Evolutionary conservation across 2,113 vertebrate genomes (phyloP).

Genomic region (Salvelinus fontinalis): DNA sequence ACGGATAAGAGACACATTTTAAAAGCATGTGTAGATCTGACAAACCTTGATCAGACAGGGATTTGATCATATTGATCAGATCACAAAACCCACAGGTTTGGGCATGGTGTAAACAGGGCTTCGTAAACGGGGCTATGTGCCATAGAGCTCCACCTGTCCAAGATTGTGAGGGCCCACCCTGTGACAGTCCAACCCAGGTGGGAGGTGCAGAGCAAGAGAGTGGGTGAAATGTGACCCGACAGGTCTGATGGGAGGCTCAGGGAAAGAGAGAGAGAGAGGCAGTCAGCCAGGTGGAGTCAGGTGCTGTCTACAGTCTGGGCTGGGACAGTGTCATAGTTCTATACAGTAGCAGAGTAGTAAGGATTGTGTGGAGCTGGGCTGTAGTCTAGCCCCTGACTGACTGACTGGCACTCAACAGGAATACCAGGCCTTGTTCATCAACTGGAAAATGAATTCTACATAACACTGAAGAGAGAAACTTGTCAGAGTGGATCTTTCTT

Average conservation of each 20-base stretch:
- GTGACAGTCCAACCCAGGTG: conserved; percentile 22
- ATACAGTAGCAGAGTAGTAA: background rate
- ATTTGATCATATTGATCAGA: too few species aligned
- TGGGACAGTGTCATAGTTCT: conserved; percentile 37
- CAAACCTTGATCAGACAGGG: too few species aligned
- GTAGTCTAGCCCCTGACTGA: background rate
- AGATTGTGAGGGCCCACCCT: conserved; percentile 45
- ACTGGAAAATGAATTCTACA: conserved; percentile 40
- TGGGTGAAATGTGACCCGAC: conserved; percentile 73
- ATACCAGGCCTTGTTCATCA: conserved; percentile 34
- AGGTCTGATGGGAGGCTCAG: conserved; percentile 66
- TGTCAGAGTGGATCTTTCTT: conserved; percentile 52
- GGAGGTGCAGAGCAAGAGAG: conserved; percentile 17
- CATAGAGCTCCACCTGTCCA: conserved; percentile 59
- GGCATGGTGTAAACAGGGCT: too few species aligned
- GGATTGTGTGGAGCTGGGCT: conserved; percentile 18
- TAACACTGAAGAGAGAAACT: conserved; percentile 13
- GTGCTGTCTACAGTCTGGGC: conserved; percentile 29
- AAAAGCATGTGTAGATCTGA: too few species aligned
- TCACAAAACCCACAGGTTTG: too few species aligned
- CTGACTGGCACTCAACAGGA: conserved; percentile 18
- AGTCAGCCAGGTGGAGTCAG: conserved; percentile 50
- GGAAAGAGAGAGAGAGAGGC: conserved; percentile 19
- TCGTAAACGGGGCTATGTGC: background rate
- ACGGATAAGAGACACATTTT: too few species aligned